A percentile compares a stretch with the other conserved stretches of the same genome.
These are phyloP conservation scores for Mnemiopsis leidyi DNA, from an alignment of 37 sponge, comb jelly and placozoan genomes.

Conservation along the genomic window DNA sequence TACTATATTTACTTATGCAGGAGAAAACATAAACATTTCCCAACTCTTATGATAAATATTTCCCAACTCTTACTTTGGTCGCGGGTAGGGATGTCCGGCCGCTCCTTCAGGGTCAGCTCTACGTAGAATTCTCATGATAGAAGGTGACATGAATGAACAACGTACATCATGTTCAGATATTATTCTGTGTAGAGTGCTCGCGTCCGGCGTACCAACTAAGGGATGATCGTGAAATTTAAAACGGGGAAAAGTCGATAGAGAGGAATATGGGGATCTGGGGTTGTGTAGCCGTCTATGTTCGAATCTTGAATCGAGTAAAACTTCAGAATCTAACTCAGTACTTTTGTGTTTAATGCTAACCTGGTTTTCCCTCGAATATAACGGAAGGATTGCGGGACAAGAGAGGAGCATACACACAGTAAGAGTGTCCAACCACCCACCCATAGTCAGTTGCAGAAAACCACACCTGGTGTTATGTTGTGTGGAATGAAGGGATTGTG, in stretches of 20 bases:
- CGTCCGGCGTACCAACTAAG: slow-evolving; percentile 44
- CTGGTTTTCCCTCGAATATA: slow-evolving; percentile 49
- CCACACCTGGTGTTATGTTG: no score
- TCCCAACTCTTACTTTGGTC: slow-evolving; percentile 34
- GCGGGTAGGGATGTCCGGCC: background rate
- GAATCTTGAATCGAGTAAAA: no score
- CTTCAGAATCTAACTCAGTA: no score
- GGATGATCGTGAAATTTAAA: no score
- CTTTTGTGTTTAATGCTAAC: no score
- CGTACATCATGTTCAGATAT: background rate
- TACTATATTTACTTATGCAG: no score
- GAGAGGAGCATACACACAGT: slow-evolving; percentile 46
- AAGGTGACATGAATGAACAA: background rate
- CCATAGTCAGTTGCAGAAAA: slow-evolving; percentile 55
- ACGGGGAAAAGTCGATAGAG: no score
- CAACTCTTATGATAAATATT: no score
- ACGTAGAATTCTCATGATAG: background rate
- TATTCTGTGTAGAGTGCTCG: background rate
- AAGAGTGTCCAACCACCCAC: slow-evolving; percentile 55
- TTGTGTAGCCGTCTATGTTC: no score
- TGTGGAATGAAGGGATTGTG: no score
- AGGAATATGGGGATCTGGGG: no score
- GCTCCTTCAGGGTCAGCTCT: slow-evolving; percentile 9
- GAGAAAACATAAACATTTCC: no score
- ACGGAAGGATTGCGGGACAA: slow-evolving; percentile 37